Percentiles rank a stretch among this genome's conserved stretches.
phyloP scores from a whole-genome alignment of 1,140 invertebrate genomes.

The Temnothorax longispinosus region DNA sequence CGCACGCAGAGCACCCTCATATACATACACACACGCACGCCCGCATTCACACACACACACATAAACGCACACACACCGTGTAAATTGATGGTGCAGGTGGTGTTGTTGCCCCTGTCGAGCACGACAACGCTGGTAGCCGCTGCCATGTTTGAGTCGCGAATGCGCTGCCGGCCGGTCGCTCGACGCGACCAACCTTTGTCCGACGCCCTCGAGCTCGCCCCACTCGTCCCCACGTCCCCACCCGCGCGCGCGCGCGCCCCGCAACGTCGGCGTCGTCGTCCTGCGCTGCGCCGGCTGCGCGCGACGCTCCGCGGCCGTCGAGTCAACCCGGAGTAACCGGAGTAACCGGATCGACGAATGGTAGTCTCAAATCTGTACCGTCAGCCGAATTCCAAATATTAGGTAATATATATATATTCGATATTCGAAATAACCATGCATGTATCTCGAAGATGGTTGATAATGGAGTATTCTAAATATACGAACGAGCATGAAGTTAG shows the following conservation, averaged over 20 bases:
- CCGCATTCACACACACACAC: background rate
- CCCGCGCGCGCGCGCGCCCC: background rate
- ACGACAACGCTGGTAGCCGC: conserved; percentile 96
- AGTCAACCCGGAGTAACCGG: background rate
- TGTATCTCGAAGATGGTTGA: background rate
- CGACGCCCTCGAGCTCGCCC: conserved; percentile 72
- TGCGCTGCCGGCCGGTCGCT: conserved; percentile 76
- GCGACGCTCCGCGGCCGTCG: background rate
- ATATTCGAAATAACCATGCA: too few species aligned
- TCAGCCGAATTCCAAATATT: background rate
- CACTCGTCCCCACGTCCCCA: too few species aligned
- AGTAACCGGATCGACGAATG: background rate
- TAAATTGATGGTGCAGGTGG: conserved; percentile 97
- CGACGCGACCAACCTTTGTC: conserved; percentile 80
- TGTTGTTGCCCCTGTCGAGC: conserved; percentile 97
- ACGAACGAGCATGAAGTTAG: background rate
- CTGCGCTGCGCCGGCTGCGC: background rate
- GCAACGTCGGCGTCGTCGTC: background rate
- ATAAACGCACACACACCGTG: conserved; percentile 90
- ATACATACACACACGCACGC: conserved; percentile 7
- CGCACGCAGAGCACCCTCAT: background rate
- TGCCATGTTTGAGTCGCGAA: conserved; percentile 89
- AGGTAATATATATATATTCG: too few species aligned
- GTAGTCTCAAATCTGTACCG: background rate
- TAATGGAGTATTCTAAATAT: background rate